Base-by-base conservation (phyloP, 1,140 invertebrate genomes). In the Zaprionus lachaisei region DNA sequence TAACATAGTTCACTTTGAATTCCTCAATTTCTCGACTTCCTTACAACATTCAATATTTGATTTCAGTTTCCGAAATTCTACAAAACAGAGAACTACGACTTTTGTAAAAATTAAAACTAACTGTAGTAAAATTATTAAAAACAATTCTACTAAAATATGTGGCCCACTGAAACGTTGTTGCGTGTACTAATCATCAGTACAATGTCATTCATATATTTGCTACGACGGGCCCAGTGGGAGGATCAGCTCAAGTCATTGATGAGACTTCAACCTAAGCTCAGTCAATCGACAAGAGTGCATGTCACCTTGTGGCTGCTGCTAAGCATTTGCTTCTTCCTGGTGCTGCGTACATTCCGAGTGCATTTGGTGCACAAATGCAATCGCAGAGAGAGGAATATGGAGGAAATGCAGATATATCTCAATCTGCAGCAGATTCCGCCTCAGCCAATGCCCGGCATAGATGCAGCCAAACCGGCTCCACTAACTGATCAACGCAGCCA, bases 221-320 rank as follows among this genome's bases (percentile, higher is more conserved):
- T n/a, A 9, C n/a, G n/a, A 47, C 5, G 15, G n/a, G 7, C 6
- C 41, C 6, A 47, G 4, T 47, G 17, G n/a, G 5, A 41, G 5
- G 5, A 41, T 7, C n/a, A 7, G 5, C 2, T 41, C 6, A 15
- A n/a, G 15, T 0, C 5, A 0, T 5, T 15, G 15, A 17, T 17
- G n/a, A 44, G 0, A 2, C n/a, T 2, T n/a, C 5, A 3, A 1
- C 2, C n/a, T 9, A 1, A 0, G 37, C 4, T 0, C 15, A 9
- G 1, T 1, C 6, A n/a, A 17, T 6, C 6, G n/a, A 9, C 4
- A 7, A n/a, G n/a, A 17, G 1, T 47, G 41, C 7, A 47, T 17
- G 6, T 9, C 3, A 3, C 6, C 41, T 9, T 47, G n/a, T 47
- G 41, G 41, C n/a, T 17, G n/a, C 41, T 47, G n/a, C 2, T 20